Conservation (phyloP, 2,797 vertebrate genomes). For the Eospalax fontanierii region DNA sequence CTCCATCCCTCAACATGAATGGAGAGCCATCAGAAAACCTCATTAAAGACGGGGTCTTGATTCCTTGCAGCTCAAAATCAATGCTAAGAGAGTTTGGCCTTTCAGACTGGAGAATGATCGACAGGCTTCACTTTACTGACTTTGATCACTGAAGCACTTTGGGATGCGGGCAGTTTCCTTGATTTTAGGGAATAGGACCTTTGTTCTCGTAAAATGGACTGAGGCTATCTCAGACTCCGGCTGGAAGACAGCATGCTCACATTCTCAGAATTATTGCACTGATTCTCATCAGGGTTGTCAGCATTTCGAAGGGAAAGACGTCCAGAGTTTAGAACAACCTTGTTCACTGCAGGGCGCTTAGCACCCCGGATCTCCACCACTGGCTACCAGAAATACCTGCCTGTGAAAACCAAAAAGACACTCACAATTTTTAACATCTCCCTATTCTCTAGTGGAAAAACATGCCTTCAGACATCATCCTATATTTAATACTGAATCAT, state of each 20-base stretch:
- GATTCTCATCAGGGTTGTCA: not conserved
- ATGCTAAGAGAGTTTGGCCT: constrained; percentile 72
- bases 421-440: not conserved
- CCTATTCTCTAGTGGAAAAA: not conserved
- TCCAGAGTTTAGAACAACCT: not conserved
- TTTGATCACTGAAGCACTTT: constrained; percentile 77
- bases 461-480: not conserved
- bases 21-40: constrained; percentile 39
- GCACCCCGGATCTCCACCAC: not conserved
- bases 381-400: not conserved
- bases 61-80: constrained; percentile 74
- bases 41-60: constrained; percentile 54
- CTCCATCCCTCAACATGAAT: not conserved
- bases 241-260: not conserved
- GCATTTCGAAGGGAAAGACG: not conserved
- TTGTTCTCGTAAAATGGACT: constrained; percentile 33
- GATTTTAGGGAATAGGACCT: constrained; percentile 68
- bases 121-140: constrained; percentile 67
- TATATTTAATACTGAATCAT: not conserved
- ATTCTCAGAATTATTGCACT: not conserved
- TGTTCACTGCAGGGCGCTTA: not conserved
- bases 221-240: not conserved
- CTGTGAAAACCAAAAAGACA: not conserved
- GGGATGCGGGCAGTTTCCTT: constrained; percentile 41
- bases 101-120: constrained; percentile 54